Evolutionary conservation across 2,797 vertebrate species (phyloP), one percentile per base, ranked within the genome.

Genomic region (Denticeps clupeoides): DNA sequence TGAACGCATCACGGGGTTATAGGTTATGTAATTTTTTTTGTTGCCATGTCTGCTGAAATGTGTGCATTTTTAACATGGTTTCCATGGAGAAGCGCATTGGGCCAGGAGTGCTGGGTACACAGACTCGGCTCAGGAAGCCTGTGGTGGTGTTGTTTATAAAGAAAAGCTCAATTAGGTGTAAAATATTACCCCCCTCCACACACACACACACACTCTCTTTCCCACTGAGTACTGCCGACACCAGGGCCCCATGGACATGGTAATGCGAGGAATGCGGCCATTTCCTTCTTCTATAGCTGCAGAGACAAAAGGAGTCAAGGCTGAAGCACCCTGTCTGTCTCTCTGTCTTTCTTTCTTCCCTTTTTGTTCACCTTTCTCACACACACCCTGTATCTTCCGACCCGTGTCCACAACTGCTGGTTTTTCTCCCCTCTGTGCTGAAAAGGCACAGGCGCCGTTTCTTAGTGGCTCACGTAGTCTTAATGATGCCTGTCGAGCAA

Each of bases 261-360:
- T 85, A 84, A 87, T 85, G 78, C 70, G 64, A 81, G 81, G 84
- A 86, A 87, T 86, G 83, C 31, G 55, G 73, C 74, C 76, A 84
- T 84, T 86, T 88, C 83, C 84, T 85, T 78, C 71, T 77, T 73
- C 57, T 70, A 66, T 68, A n/a, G n/a, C n/a, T n/a, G 71, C 69
- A 64, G 73, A 73, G 73, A 86, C 81, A 86, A 86, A 84, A 75
- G 72, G 67, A 77, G 69, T 63, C 61, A 58, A 65, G 64, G 68
- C 72, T 56, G 42, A 26, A 42, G 42, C 41, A 38, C 42, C 47
- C 53, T 40, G 52, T 26, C 26, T 43, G 37, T 16, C 22, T 11
- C 32, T 47, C 41, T 37, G 31, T 19, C 19, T 19, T 15, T 18
- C 25, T 19, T 13, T 11, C 5, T 11, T n/a, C 22, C 12, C n/a